Base-by-base conservation (phyloP, 2,888 invertebrate genomes). In the Macrosiphum euphorbiae region DNA sequence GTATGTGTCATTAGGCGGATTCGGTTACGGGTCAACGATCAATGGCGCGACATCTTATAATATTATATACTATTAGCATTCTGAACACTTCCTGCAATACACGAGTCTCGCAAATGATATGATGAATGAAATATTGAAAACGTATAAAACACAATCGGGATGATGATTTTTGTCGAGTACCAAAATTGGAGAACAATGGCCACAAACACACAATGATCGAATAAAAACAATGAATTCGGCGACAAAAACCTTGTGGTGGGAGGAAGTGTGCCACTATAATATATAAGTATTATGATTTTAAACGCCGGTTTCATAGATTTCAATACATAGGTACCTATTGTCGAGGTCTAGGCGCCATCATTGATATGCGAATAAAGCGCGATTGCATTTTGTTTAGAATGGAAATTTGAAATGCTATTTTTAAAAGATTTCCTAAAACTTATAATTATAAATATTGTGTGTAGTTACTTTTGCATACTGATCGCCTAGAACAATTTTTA, bases 1-100 rank as follows among this genome's bases (percentile, higher is more conserved):
- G 58, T 58, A 28, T 55, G n/a, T 47, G n/a, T 91, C 91, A 61
- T 92, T 85, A 90, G 93, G 61, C 85, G 90, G 35, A 90, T 90
- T 93, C 47, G 26, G 93, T 58, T 90, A 89, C 93, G 84, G 93
- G 93, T 93, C 93, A 90, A 93, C 85, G 88, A 92, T 92, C 92
- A 92, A 92, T 84, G 24, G 11, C 85, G n/a, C 84, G 86, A 50
- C 50, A 35, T 7, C 50, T 13, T 16, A 41, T n/a, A 35, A 35
- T 58, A n/a, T 67, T 47, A 93, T 84, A 24, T 58, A 58, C 58
- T 58, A 58, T 93, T 90, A 47, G 61, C 55, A 61, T 90, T 93
- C 93, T 90, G 24, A 85, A 93, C 90, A 89, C 93, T 93, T 92
- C 92, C 92, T 93, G 89, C 44, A 44, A 7, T 35, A 58, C 85